Evolutionary conservation across 2,797 vertebrate species (phyloP).

Genomic region (Hybognathus amarus): DNA sequence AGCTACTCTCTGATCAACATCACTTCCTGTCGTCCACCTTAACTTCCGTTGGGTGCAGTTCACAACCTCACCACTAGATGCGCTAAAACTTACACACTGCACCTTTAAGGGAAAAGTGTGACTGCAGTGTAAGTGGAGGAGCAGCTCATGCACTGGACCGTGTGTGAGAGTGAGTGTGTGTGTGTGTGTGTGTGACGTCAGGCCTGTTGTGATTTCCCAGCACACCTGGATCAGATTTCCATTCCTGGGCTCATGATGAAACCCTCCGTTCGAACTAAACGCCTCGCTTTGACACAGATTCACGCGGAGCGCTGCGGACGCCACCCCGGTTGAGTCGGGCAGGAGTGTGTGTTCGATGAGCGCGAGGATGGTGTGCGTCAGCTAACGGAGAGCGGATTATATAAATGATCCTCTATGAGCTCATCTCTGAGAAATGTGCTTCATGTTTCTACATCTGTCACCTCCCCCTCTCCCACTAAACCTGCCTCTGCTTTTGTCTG

Average conservation of each 20-base stretch:
- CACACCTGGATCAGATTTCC: constrained; percentile 52
- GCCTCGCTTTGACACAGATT: background rate
- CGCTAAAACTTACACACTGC: too few relatives aligned
- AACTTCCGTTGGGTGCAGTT: too few relatives aligned
- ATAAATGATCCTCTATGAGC: constrained; percentile 83
- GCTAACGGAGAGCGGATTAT: constrained; percentile 76
- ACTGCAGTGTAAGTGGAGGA: too few relatives aligned
- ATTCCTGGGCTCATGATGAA: constrained; percentile 6
- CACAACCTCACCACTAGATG: too few relatives aligned
- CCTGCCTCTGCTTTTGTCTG: constrained; percentile 63
- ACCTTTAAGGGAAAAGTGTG: too few relatives aligned
- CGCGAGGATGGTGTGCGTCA: constrained; percentile 65
- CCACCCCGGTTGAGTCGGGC: constrained; percentile 51
- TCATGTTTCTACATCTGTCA: constrained; percentile 83
- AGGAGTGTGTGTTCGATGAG: constrained; percentile 38
- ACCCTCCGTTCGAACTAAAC: constrained; percentile 8
- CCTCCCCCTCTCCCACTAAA: constrained; percentile 67
- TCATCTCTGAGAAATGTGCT: constrained; percentile 81
- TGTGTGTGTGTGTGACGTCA: constrained; percentile 38
- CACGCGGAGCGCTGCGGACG: background rate
- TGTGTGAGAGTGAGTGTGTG: too few relatives aligned
- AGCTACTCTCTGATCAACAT: too few relatives aligned
- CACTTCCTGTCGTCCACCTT: too few relatives aligned
- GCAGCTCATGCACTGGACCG: too few relatives aligned
- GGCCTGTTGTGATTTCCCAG: constrained; percentile 34